phyloP scores from a whole-genome alignment of 2,113 vertebrate genomes.

The Anser brachyrhynchus region DNA sequence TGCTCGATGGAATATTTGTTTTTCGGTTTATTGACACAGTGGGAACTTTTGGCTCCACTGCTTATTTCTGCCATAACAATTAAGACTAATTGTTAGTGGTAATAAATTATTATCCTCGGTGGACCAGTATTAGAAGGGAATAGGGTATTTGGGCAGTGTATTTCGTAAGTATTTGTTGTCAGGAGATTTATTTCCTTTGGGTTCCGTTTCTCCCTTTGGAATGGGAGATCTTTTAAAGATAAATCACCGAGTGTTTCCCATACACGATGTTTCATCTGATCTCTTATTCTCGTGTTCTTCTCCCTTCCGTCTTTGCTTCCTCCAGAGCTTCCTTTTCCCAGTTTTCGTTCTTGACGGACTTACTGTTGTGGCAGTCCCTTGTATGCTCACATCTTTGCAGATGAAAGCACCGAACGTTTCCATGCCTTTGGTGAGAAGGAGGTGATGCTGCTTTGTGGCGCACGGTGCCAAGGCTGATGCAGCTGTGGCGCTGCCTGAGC shows the following conservation, averaged over 20 bases:
- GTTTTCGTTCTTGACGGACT: neutral
- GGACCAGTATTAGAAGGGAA: neutral
- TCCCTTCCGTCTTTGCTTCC: neutral
- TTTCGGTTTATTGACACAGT: neutral
- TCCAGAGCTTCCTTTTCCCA: neutral
- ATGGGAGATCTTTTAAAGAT: neutral
- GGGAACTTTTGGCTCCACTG: neutral
- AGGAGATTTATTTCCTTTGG: neutral
- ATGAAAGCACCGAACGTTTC: rapidly evolving
- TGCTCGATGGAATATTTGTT: neutral
- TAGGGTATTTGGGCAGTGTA: neutral
- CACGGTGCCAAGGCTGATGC: neutral
- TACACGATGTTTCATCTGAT: neutral
- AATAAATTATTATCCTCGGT: neutral
- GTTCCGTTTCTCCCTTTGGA: neutral
- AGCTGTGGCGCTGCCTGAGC: too few species aligned
- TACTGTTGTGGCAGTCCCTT: neutral
- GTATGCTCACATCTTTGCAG: neutral
- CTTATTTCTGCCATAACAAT: neutral
- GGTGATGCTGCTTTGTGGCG: rapidly evolving
- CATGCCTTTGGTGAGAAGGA: neutral
- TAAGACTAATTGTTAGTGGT: neutral
- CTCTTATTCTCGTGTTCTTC: neutral
- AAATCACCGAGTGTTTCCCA: neutral
- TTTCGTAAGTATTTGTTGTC: neutral